Conservation (phyloP, 1,140 invertebrate species). For the Steinernema feltiae region DNA sequence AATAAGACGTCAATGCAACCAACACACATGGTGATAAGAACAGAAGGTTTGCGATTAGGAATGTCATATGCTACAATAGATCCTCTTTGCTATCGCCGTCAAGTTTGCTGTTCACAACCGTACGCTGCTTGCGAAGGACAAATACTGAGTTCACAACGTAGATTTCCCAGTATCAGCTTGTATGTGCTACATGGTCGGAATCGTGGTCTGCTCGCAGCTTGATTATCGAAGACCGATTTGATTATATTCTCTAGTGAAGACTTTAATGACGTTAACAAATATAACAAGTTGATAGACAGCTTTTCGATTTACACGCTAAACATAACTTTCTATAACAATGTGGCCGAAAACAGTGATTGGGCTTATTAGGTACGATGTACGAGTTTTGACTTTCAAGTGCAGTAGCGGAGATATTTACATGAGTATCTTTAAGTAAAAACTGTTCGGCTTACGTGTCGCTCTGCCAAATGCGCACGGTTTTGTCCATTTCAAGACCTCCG, state of each 20-base stretch:
- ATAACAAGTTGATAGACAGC: no score
- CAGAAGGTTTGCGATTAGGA: not conserved
- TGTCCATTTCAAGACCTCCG: constrained; percentile 93
- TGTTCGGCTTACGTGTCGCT: constrained; percentile 75
- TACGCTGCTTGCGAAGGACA: not conserved
- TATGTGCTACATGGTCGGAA: no score
- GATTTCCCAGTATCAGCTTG: no score
- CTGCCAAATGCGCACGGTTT: constrained; percentile 98
- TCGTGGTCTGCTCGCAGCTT: no score
- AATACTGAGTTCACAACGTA: no score
- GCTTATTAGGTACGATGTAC: no score
- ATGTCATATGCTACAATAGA: not conserved
- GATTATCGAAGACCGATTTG: no score
- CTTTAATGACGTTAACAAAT: no score
- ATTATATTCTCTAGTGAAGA: no score
- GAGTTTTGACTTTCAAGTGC: not conserved
- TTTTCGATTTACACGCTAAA: no score
- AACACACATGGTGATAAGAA: not conserved
- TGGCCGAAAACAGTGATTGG: no score
- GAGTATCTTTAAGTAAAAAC: not conserved
- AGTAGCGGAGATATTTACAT: constrained; percentile 3
- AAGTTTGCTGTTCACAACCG: not conserved
- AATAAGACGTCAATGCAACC: not conserved
- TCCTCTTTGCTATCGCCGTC: not conserved
- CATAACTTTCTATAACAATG: no score